Conservation (phyloP, 1,140 invertebrate genomes). For the Solenopsis fugax region DNA sequence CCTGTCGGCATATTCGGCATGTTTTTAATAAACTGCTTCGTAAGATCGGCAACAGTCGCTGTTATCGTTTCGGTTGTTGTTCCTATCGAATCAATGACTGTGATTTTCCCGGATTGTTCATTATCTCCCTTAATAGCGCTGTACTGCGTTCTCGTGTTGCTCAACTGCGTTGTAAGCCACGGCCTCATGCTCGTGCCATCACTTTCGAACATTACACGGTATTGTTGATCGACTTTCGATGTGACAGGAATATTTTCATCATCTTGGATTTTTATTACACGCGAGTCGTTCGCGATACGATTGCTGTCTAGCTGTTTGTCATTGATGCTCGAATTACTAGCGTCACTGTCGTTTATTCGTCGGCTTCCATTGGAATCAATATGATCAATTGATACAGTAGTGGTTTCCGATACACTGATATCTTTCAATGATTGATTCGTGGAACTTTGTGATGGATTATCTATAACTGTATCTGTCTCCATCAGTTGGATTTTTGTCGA, state of each 20-base stretch:
- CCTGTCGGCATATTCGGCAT: constrained; percentile 25
- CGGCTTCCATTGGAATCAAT: not conserved
- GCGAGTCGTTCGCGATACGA: not conserved
- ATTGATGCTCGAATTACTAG: not conserved
- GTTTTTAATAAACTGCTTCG: constrained; percentile 8
- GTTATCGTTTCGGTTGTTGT: not conserved
- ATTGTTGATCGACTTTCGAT: too few relatives aligned
- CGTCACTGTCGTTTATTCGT: not conserved
- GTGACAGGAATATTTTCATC: not conserved
- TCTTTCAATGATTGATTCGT: not conserved
- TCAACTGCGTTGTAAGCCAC: not conserved
- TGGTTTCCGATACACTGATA: not conserved
- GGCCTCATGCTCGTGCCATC: not conserved
- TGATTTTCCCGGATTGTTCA: not conserved
- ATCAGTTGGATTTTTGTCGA: not conserved
- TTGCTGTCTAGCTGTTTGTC: not conserved
- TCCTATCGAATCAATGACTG: not conserved
- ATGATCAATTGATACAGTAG: not conserved
- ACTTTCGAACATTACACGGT: not conserved
- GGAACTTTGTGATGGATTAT: too few relatives aligned
- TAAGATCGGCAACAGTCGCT: not conserved
- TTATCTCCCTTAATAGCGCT: not conserved
- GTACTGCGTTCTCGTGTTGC: not conserved
- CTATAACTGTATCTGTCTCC: not conserved
- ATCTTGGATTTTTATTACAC: not conserved